These are phyloP conservation scores for Petrolisthes cinctipes DNA, from an alignment of 2,888 invertebrate genomes.

Conservation along the genomic window DNA sequence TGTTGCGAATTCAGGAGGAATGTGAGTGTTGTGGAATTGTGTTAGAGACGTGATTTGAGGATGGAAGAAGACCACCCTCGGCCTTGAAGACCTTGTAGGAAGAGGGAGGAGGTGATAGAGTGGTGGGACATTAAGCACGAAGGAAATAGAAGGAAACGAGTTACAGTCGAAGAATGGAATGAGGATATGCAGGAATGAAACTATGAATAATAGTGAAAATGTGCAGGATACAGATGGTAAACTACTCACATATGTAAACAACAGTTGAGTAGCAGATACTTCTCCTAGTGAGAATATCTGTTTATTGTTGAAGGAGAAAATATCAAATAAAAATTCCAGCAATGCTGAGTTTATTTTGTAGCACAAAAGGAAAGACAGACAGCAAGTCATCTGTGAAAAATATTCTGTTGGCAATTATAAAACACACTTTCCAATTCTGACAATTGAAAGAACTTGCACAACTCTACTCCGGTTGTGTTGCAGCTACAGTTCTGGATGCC, in stretches of 20 bases:
- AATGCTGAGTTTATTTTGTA: neutral
- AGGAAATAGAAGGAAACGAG: neutral
- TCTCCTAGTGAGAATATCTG: too few relatives aligned
- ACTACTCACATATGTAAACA: too few relatives aligned
- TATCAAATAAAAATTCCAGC: neutral
- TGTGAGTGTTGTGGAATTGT: too few relatives aligned
- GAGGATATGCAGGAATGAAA: neutral
- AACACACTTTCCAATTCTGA: conserved; percentile 6
- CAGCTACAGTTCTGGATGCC: too few relatives aligned
- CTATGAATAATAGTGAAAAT: neutral
- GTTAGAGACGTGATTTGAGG: too few relatives aligned
- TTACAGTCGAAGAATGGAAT: neutral
- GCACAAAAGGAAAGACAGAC: conserved; percentile 9
- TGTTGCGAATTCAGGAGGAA: too few relatives aligned
- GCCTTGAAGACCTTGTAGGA: neutral
- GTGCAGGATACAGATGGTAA: too few relatives aligned
- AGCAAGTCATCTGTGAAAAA: conserved; percentile 5
- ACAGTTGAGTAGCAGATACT: too few relatives aligned
- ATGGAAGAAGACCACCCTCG: too few relatives aligned
- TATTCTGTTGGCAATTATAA: conserved; percentile 2
- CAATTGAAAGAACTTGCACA: neutral
- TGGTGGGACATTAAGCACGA: neutral
- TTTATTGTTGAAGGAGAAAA: neutral
- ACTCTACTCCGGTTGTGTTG: neutral
- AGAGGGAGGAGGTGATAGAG: neutral